Base-by-base conservation (phyloP, 1,140 invertebrate genomes). In the Sinella curviseta region DNA sequence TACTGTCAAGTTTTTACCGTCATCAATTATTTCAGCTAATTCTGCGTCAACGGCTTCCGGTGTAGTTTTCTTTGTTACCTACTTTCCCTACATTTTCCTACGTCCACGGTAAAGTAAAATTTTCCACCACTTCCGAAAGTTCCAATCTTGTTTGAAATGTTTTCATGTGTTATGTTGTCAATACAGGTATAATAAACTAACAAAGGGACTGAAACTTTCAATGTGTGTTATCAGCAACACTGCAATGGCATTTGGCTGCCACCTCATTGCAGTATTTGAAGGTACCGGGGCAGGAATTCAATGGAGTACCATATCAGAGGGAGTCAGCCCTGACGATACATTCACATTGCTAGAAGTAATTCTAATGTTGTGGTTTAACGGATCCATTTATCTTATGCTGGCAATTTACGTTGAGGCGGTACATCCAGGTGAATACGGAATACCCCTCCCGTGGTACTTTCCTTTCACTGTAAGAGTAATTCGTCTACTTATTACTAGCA, bases 231-330 rank as follows among this genome's bases (percentile, higher is more conserved):
- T 76, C 17, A 48, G 74, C 39, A 76, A 76, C 34, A 48, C 74
- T 14, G 36, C 12, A 26, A 14, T 76, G 12, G 34, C 74, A 14
- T 12, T 76, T 17, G 74, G 34, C 34, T 76, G 74, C 28, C n/a
- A 14, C 8, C 3, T 76, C 12, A 74, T 74, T 36, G 24, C 70
- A 4, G 8, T 3, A 28, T 74, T 31, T 4, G 70, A 74, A 30
- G 70, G 70, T 2, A 74, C 26, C 17, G 70, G 87, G 16, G 85
- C 87, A n/a, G 93, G 93, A 54, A 86, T 93, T 17, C 92, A 94
- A 84, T 96, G 94, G 94, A 82, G 86, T 33, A 93, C 94, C 82
- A 87, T 95, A 4, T 91, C 89, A 77, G 87, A 85, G 0, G 0
- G 89, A 92, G 0, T 89, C 57, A 65, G 92, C 0, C 90, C 91